Evolutionary conservation across 2,888 invertebrate species (phyloP).

Genomic region (Phaedon cochleariae): DNA sequence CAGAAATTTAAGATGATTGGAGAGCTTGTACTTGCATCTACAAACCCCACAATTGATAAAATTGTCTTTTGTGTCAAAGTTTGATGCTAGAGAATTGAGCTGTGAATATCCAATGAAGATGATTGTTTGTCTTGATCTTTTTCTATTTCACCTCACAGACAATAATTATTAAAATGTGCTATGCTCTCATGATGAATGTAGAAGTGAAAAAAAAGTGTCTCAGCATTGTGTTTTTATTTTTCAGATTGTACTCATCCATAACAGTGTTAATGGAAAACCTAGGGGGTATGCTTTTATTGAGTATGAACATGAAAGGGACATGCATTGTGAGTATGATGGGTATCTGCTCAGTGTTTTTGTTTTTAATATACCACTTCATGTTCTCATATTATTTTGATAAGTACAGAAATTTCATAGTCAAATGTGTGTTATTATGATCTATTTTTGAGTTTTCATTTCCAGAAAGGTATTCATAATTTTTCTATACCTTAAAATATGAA

Average conservation of each 20-base stretch:
- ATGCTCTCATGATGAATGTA: neutral
- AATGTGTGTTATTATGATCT: neutral
- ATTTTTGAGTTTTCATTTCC: neutral
- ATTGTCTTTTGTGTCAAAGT: conserved; percentile 31
- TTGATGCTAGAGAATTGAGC: conserved; percentile 33
- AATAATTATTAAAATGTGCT: conserved; percentile 25
- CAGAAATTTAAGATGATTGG: neutral
- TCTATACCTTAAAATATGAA: no score
- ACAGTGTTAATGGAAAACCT: conserved; percentile 89
- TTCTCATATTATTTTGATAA: neutral
- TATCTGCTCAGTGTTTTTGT: conserved; percentile 12
- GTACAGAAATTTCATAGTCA: neutral
- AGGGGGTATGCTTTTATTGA: conserved; percentile 99
- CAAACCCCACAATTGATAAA: conserved; percentile 31
- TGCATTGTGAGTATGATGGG: conserved; percentile 91
- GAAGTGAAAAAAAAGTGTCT: neutral
- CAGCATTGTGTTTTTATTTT: conserved; percentile 52
- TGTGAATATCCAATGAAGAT: conserved; percentile 38
- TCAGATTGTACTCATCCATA: conserved; percentile 89
- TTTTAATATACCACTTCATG: neutral
- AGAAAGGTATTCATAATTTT: no score
- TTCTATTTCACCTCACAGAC: conserved; percentile 40
- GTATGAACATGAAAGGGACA: conserved; percentile 98
- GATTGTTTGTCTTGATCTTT: conserved; percentile 21
- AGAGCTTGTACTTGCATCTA: conserved; percentile 21